Evolutionary conservation across 1,140 invertebrate species (phyloP).

Genomic region (Drosophila punjabiensis): DNA sequence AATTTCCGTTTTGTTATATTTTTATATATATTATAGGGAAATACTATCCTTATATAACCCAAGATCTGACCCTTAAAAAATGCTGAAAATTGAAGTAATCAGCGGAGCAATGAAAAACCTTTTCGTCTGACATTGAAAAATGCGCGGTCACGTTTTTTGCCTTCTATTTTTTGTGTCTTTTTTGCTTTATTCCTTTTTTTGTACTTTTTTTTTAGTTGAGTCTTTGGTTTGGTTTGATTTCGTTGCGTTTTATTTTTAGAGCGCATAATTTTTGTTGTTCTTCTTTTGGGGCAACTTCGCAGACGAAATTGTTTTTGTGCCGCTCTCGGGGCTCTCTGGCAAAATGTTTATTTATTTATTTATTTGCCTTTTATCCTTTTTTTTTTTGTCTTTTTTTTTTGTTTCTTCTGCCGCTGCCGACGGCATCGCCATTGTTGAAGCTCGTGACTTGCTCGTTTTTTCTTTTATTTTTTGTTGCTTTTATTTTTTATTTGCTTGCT

Average conservation of each 20-base stretch:
- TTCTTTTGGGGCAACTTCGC: slow-evolving; percentile 59
- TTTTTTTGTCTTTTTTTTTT: slow-evolving; percentile 32
- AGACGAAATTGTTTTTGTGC: slow-evolving; percentile 65
- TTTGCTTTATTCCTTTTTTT: too few relatives aligned
- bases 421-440: slow-evolving; percentile 68
- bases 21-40: slow-evolving; percentile 4
- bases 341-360: slow-evolving; percentile 84
- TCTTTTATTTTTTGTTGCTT: slow-evolving; percentile 22
- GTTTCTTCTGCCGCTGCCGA: slow-evolving; percentile 31
- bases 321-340: slow-evolving; percentile 31
- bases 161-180: background rate
- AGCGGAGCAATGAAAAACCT: slow-evolving; percentile 61
- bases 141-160: slow-evolving; percentile 85
- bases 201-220: slow-evolving; percentile 38
- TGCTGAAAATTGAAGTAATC: slow-evolving; percentile 50
- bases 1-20: slow-evolving; percentile 9
- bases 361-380: slow-evolving; percentile 76
- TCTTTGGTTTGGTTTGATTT: slow-evolving; percentile 48
- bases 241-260: slow-evolving; percentile 50
- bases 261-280: slow-evolving; percentile 60
- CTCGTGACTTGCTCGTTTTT: slow-evolving; percentile 71
- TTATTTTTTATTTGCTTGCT: slow-evolving; percentile 21
- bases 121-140: slow-evolving; percentile 85
- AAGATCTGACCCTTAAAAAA: slow-evolving; percentile 41
- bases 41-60: slow-evolving; percentile 49